Conservation (phyloP, 2,797 vertebrate genomes). For the Molossus molossus region DNA sequence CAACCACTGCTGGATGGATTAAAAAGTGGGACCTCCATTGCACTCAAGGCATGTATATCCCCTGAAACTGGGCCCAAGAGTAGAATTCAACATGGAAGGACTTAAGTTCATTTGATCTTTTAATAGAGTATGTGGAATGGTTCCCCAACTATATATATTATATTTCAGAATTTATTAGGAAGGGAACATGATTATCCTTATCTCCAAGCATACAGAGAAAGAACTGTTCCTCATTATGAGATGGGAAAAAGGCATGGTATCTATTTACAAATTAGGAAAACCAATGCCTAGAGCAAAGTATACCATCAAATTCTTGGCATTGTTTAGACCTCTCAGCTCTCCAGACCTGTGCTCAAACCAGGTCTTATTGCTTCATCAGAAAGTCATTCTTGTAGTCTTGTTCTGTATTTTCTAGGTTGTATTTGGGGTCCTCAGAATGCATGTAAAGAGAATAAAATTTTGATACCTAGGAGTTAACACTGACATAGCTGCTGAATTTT, state of each 20-base stretch:
- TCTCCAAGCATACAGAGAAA: slow-evolving; percentile 55
- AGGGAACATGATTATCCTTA: slow-evolving; percentile 50
- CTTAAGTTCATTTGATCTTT: slow-evolving; percentile 45
- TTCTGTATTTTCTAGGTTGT: slow-evolving; percentile 1
- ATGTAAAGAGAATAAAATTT: slow-evolving; percentile 20
- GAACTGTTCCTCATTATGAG: slow-evolving; percentile 37
- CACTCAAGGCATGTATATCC: slow-evolving; percentile 91
- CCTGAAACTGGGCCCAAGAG: background rate
- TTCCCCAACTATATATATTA: slow-evolving; percentile 58
- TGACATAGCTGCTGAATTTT: slow-evolving; percentile 38
- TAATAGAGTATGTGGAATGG: slow-evolving; percentile 25
- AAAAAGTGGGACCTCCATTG: slow-evolving; percentile 88
- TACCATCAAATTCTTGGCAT: slow-evolving; percentile 31
- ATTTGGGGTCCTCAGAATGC: background rate
- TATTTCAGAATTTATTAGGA: slow-evolving; percentile 60
- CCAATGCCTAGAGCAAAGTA: background rate
- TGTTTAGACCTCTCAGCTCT: slow-evolving; percentile 34
- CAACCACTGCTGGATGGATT: slow-evolving; percentile 95
- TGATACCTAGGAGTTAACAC: background rate
- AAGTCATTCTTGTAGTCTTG: slow-evolving; percentile 35
- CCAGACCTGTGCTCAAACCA: slow-evolving; percentile 26
- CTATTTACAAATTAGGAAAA: slow-evolving; percentile 47
- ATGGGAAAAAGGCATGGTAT: slow-evolving; percentile 24
- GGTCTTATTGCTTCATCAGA: slow-evolving; percentile 7
- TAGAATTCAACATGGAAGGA: slow-evolving; percentile 58